Evolutionary conservation across 1,140 invertebrate genomes (phyloP).

Genomic region (Chionoecetes opilio): DNA sequence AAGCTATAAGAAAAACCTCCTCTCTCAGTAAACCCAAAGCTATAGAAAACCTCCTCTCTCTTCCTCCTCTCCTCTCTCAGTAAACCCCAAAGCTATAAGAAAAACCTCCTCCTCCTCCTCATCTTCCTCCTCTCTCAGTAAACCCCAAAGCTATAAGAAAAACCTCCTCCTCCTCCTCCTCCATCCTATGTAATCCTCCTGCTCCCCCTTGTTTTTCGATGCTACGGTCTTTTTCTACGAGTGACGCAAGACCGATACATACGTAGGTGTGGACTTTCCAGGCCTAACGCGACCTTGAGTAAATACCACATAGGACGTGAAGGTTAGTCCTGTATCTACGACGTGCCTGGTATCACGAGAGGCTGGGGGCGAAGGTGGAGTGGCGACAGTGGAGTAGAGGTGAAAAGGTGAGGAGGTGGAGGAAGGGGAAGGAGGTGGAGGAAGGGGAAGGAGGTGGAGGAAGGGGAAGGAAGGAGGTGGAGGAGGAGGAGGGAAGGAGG

Average conservation of each 20-base stretch:
- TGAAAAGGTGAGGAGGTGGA: neutral
- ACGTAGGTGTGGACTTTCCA: neutral
- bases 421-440: neutral
- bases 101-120: too few species aligned
- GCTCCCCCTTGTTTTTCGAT: neutral
- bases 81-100: too few species aligned
- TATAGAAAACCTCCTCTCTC: too few species aligned
- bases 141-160: too few species aligned
- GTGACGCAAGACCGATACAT: neutral
- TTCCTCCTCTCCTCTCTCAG: too few species aligned
- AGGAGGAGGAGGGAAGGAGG: too few species aligned
- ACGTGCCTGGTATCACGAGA: neutral
- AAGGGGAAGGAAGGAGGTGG: neutral
- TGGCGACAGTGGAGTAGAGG: neutral
- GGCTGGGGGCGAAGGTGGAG: neutral
- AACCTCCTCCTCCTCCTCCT: too few species aligned
- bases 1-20: too few species aligned
- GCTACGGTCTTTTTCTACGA: neutral
- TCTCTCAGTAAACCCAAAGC: too few species aligned
- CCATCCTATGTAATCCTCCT: neutral
- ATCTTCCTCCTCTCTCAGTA: too few species aligned
- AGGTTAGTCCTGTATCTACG: too few species aligned
- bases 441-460: neutral
- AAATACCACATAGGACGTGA: neutral
- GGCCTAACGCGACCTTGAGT: neutral